These are phyloP conservation scores for Ridgeia piscesae DNA, from an alignment of 1,140 invertebrate genomes.

Conservation along the genomic window DNA sequence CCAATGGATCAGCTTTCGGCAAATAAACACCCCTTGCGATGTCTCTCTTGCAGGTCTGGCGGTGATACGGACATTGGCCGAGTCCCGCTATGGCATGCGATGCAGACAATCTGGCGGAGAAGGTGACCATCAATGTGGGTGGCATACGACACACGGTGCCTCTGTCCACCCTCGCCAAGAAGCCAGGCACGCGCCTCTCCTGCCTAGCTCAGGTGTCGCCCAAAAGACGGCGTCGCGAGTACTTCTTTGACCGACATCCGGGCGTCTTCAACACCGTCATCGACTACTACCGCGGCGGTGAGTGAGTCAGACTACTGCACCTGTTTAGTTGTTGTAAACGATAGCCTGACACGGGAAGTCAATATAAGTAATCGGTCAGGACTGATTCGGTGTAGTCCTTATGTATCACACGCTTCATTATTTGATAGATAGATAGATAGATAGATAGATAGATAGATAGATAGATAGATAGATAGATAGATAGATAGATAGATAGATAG, in stretches of 20 bases:
- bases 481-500: no score
- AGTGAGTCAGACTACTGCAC: background rate
- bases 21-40: background rate
- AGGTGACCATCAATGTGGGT: slow-evolving; percentile 21
- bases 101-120: background rate
- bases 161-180: slow-evolving; percentile 8
- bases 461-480: no score
- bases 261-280: slow-evolving; percentile 56
- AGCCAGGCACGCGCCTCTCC: slow-evolving; percentile 14
- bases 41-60: background rate
- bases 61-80: background rate
- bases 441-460: no score
- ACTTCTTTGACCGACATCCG: slow-evolving; percentile 57
- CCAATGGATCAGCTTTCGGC: background rate
- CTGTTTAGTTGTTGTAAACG: no score
- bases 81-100: background rate
- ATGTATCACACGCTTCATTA: no score
- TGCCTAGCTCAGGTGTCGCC: background rate
- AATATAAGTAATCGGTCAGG: no score
- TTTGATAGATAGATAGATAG: no score
- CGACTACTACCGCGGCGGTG: slow-evolving; percentile 12
- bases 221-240: background rate
- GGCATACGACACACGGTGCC: slow-evolving; percentile 16
- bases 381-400: no score
- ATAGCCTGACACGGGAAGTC: no score